Evolutionary conservation across 2,888 invertebrate genomes (phyloP), one percentile per base, ranked within the genome.

Genomic region (Cecidostiba fungosa): DNA sequence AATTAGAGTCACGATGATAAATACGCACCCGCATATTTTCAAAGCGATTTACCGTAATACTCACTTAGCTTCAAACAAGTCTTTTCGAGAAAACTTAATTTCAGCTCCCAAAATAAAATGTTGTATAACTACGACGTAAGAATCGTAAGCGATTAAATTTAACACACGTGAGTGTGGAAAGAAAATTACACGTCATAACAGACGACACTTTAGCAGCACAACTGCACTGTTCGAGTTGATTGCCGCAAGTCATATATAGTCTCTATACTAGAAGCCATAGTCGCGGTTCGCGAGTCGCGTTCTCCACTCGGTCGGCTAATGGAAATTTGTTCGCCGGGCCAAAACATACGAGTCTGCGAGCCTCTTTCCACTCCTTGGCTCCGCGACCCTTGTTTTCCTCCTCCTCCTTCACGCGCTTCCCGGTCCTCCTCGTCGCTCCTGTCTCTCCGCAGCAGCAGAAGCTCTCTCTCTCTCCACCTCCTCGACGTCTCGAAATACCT

Each of bases 311-410:
- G 19, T 29, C 66, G 12, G 66, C 66, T 89, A 90, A 90, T 90
- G 90, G 89, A 90, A 90, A 90, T 90, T 89, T 89, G 89, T 89
- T 88, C 88, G 82, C 85, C 78, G 84, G 86, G 88, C 85, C 88
- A 89, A 89, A 86, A 89, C 89, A 89, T 84, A 89, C 88, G 88
- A 87, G 54, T 6, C 5, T 39, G n/a, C 62, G 62, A 85, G 87
- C 85, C 77, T 70, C 77, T 78, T 82, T 50, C 74, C 77, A 43
- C 66, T 72, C n/a, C 73, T 82, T 83, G 47, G 73, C 77, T 59
- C 19, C 23, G 87, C 86, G 88, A 88, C 78, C 74, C 82, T 79
- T 85, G 84, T 85, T 81, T 70, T 80, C 74, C n/a, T 87, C 36
- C 70, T 72, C 82, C 50, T 39, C 3, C 59, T 26, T 6, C 83